These are phyloP conservation scores for Criorhina ranunculi DNA, from an alignment of 2,888 invertebrate genomes.

Conservation along the genomic window DNA sequence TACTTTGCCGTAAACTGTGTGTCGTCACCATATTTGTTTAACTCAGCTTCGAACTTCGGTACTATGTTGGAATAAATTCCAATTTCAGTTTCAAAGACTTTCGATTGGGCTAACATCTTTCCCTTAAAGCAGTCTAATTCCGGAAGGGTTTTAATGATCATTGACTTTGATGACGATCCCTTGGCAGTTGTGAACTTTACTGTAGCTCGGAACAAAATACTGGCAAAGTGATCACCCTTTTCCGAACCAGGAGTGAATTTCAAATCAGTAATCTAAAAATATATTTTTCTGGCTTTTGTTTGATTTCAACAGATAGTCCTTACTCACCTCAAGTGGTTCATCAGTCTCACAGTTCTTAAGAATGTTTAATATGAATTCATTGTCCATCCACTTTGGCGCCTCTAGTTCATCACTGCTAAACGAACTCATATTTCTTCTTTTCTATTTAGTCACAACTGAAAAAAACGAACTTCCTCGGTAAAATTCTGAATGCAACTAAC, in stretches of 20 bases:
- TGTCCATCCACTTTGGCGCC: constrained; percentile 78
- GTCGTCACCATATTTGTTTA: constrained; percentile 68
- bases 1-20: constrained; percentile 71
- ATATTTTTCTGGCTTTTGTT: background rate
- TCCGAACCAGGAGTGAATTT: constrained; percentile 33
- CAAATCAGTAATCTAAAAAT: constrained; percentile 27
- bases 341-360: constrained; percentile 34
- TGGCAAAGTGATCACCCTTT: constrained; percentile 40
- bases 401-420: constrained; percentile 78
- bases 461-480: background rate
- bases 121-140: constrained; percentile 65
- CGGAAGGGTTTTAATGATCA: constrained; percentile 77
- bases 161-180: constrained; percentile 36
- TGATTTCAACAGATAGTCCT: no score
- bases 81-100: constrained; percentile 75
- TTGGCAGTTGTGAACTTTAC: constrained; percentile 11
- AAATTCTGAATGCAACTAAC: background rate
- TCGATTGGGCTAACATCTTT: constrained; percentile 49
- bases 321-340: constrained; percentile 3
- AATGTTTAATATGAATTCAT: constrained; percentile 70
- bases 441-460: background rate
- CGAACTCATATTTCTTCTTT: constrained; percentile 2
- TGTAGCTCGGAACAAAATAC: constrained; percentile 39
- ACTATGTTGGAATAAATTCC: constrained; percentile 70
- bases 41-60: constrained; percentile 70